These are phyloP conservation scores for Notocelia uddmanniana DNA, from an alignment of 2,888 invertebrate species.

Conservation along the genomic window DNA sequence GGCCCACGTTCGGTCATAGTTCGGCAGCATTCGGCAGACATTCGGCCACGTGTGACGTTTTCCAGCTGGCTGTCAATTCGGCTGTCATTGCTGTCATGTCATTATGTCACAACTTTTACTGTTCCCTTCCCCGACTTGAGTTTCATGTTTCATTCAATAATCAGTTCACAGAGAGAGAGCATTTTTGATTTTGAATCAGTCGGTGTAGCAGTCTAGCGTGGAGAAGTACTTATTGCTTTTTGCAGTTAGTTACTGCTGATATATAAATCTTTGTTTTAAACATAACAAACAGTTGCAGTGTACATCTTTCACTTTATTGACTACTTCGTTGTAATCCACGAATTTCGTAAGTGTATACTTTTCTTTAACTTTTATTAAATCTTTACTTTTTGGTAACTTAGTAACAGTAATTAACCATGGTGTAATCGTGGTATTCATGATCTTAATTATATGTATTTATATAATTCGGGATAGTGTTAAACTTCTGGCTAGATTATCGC, in stretches of 20 bases:
- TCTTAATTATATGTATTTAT: background rate
- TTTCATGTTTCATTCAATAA: too few relatives aligned
- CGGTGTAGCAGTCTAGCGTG: background rate
- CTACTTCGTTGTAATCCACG: constrained; percentile 6
- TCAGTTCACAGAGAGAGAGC: too few relatives aligned
- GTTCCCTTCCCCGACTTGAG: background rate
- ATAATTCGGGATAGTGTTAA: background rate
- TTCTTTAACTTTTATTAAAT: background rate
- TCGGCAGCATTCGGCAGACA: background rate
- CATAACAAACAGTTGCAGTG: constrained; percentile 8
- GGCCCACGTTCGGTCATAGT: too few relatives aligned
- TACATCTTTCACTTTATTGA: constrained; percentile 13
- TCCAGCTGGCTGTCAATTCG: constrained; percentile 37
- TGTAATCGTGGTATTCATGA: background rate
- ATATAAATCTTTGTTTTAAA: background rate
- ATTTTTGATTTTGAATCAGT: constrained; percentile 12
- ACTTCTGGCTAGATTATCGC: background rate
- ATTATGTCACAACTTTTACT: background rate
- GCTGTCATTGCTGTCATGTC: constrained; percentile 26
- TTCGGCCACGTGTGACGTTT: constrained; percentile 32
- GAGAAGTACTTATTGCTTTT: background rate
- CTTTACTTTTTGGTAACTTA: background rate
- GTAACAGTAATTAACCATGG: background rate
- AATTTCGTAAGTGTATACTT: constrained; percentile 22
- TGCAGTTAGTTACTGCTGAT: constrained; percentile 2